phyloP scores from a whole-genome alignment of 2,888 invertebrate species.

The Platerodrilus igneus region DNA sequence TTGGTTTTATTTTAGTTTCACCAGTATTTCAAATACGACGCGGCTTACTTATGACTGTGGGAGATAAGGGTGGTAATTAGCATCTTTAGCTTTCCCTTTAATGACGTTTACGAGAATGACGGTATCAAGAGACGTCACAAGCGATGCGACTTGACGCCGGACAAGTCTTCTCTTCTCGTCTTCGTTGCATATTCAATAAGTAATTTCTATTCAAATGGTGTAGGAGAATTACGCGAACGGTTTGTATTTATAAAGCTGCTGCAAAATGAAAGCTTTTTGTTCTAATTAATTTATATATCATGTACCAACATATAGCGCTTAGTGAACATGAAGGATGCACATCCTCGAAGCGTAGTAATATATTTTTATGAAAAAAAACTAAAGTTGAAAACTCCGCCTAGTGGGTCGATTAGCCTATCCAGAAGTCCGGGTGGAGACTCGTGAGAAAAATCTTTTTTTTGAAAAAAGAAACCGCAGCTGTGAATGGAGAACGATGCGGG shows the following conservation, averaged over 20 bases:
- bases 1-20: too few relatives aligned
- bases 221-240: slow-evolving; percentile 14
- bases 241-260: neutral
- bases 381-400: slow-evolving; percentile 43
- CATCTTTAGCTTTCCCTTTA: slow-evolving; percentile 21
- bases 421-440: slow-evolving; percentile 49
- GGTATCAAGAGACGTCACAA: slow-evolving; percentile 20
- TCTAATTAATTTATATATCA: slow-evolving; percentile 8
- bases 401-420: slow-evolving; percentile 49
- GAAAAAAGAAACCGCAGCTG: slow-evolving; percentile 47
- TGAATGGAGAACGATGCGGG: slow-evolving; percentile 45
- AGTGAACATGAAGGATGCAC: slow-evolving; percentile 23
- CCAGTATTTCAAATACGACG: too few relatives aligned
- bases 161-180: slow-evolving; percentile 30
- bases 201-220: slow-evolving; percentile 40
- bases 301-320: slow-evolving; percentile 17
- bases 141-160: slow-evolving; percentile 27
- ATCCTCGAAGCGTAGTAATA: slow-evolving; percentile 38
- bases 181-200: slow-evolving; percentile 37
- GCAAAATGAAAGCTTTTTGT: slow-evolving; percentile 4
- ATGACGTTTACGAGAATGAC: slow-evolving; percentile 22
- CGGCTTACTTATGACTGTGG: slow-evolving; percentile 18
- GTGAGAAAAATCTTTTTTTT: slow-evolving; percentile 50
- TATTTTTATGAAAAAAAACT: slow-evolving; percentile 32
- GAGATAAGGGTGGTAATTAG: slow-evolving; percentile 18